Base-by-base conservation (phyloP, 1,140 invertebrate genomes). In the Archivesica marissinica region DNA sequence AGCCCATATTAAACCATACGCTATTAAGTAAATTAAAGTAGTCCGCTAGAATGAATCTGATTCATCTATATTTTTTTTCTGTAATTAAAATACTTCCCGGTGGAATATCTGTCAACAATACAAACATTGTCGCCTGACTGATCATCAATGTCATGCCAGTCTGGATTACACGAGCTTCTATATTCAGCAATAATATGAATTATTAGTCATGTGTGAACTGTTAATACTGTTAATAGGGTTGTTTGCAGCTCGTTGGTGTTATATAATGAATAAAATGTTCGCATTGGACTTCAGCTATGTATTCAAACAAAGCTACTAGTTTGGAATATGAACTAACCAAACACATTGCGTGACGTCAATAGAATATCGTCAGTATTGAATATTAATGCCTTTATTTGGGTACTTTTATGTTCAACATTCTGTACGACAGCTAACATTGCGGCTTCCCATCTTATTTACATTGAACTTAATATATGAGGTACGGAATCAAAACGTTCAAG, bases 31-130 rank as follows among this genome's bases (percentile, higher is more conserved):
- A 64, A 64, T 64, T 64, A 64, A 64, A 35, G 33, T 25, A 35
- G 59, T 64, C 30, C n/a, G n/a, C 30, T 35, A 9, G 59, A 35
- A 64, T 35, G 59, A 64, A 35, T 64, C 15, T 64, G 38, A 64
- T 64, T 64, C 33, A 64, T 64, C 38, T 64, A 20, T 35, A 35
- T 64, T 64, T 64, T 64, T n/a, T 59, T 64, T 7, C 59, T 64
- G 30, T 64, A 64, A 35, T 35, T 64, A 35, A 35, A 64, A 64
- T 25, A 33, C 15, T 2, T 64, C 59, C 59, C 59, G 13, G 30
- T 3, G 59, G 59, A 64, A 35, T 17, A 4, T 64, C 30, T 25
- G 30, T 35, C n/a, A 35, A 4, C 59, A 17, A 3, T 33, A 35
- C 59, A 64, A 64, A 64, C 38, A 64, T 35, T 35, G 59, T 35